Evolutionary conservation across 2,113 vertebrate genomes (phyloP), one percentile per base, ranked within the genome.

Genomic region (Xerus inauris): DNA sequence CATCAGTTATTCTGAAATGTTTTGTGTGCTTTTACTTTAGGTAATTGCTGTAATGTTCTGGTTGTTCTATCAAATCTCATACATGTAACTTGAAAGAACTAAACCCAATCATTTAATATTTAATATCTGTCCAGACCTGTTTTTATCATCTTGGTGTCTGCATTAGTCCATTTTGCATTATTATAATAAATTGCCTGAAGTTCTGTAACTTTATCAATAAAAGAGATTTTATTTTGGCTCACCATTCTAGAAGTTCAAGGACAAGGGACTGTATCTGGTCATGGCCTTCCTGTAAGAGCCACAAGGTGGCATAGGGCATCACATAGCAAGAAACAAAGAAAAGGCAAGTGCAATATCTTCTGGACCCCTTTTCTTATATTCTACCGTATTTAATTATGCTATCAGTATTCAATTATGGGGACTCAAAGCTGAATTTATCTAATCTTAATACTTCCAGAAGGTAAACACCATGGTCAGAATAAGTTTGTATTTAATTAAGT

Each of bases 71-170:
- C 8, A 17, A 54, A 12, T 77, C 71, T 86, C 92, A 87, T 40
- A 90, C 87, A 91, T 54, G 77, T 6, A 87, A 91, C 19, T 93
- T 10, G 47, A 86, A 85, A 40, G 32, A 94, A 40, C 1, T 30
- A 45, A 95, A 20, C 38, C 76, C 59, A 69, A 86, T 22, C 16
- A 96, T 94, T 77, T 92, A 62, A 79, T 5, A 84, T 72, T 79
- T 73, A 95, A 45, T 7, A 76, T 81, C n/a, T 81, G 47, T 81
- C 45, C 76, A 47, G 22, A 69, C 7, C 24, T 59, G 11, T 86
- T 89, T 91, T 81, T 89, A 83, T 59, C 19, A 95, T 51, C n/a
- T 90, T 90, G 20, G 24, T 14, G 17, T 64, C 57, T 59, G 16
- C 32, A 42, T 82, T 32, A 65, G 40, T 47, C 42, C 16, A 59